Percentiles rank a stretch among this genome's conserved stretches.
Evolutionary conservation across 2,113 vertebrate genomes (phyloP).

Genomic region (Oncorhynchus gorbuscha): DNA sequence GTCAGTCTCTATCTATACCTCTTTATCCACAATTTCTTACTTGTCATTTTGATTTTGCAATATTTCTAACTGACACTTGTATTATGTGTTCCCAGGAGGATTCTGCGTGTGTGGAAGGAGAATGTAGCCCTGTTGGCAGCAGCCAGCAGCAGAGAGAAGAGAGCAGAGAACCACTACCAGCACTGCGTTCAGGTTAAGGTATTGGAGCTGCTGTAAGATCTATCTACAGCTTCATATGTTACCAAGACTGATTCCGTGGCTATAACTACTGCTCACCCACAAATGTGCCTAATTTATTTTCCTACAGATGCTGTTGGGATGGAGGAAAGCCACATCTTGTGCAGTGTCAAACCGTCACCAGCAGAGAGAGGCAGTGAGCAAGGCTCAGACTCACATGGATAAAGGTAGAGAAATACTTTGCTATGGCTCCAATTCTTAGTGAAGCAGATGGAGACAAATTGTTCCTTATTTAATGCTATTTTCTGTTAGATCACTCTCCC

Average conservation of each 20-base stretch:
- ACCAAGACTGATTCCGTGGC: background rate
- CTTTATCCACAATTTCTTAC: background rate
- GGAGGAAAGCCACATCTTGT: conserved; percentile 64
- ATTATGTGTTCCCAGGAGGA: conserved; percentile 55
- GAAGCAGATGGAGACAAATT: no score
- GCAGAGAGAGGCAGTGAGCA: conserved; percentile 61
- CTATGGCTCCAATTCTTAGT: no score
- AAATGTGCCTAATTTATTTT: background rate
- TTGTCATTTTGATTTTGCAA: background rate
- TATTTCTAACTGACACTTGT: background rate
- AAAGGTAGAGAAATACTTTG: conserved; percentile 63
- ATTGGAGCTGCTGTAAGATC: background rate
- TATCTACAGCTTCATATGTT: background rate
- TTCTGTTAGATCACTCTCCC: no score
- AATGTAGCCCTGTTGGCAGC: conserved; percentile 50
- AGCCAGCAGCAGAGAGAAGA: conserved; percentile 47
- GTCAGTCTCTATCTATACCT: background rate
- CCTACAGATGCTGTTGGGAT: conserved; percentile 68
- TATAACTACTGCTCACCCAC: background rate
- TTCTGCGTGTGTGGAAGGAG: conserved; percentile 73
- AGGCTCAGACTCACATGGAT: conserved; percentile 64
- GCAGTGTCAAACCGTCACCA: conserved; percentile 51
- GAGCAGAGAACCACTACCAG: conserved; percentile 70
- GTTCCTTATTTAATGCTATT: no score
- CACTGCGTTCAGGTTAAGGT: conserved; percentile 78